These are phyloP conservation scores for Perca fluviatilis DNA, from an alignment of 2,113 vertebrate species.

Conservation along the genomic window DNA sequence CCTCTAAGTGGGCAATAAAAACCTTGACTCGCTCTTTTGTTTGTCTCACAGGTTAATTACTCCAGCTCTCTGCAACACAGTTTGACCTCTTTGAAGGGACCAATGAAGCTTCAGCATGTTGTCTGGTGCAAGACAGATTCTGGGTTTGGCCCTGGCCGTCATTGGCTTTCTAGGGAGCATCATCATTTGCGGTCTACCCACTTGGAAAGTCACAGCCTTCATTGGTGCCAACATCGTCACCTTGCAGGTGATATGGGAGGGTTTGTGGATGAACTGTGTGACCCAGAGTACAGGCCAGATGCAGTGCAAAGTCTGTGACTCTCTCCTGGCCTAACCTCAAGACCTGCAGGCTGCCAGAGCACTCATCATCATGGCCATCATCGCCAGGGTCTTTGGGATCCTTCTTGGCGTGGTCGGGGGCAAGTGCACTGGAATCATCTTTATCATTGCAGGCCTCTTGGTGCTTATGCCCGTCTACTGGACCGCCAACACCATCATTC, in stretches of 20 bases:
- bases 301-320: conserved; percentile 88
- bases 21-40: neutral
- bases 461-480: conserved; percentile 90
- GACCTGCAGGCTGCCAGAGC: conserved; percentile 84
- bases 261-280: conserved; percentile 87
- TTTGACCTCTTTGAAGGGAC: neutral
- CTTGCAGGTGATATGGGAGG: conserved; percentile 87
- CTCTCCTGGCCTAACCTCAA: conserved; percentile 80
- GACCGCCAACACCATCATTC: conserved; percentile 86
- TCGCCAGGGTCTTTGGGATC: too few relatives aligned
- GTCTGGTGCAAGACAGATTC: conserved; percentile 84
- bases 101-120: conserved; percentile 63
- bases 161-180: conserved; percentile 89
- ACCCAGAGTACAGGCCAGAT: conserved; percentile 85
- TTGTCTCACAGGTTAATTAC: neutral
- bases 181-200: conserved; percentile 88
- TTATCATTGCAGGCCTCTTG: too few relatives aligned
- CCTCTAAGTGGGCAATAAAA: neutral
- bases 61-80: neutral
- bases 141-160: conserved; percentile 84
- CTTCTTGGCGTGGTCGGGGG: too few relatives aligned
- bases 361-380: conserved; percentile 79
- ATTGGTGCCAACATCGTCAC: conserved; percentile 91
- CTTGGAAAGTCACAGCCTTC: conserved; percentile 91
- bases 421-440: too few relatives aligned